Base-by-base conservation (phyloP, 2,113 vertebrate species). In the Pionites leucogaster region DNA sequence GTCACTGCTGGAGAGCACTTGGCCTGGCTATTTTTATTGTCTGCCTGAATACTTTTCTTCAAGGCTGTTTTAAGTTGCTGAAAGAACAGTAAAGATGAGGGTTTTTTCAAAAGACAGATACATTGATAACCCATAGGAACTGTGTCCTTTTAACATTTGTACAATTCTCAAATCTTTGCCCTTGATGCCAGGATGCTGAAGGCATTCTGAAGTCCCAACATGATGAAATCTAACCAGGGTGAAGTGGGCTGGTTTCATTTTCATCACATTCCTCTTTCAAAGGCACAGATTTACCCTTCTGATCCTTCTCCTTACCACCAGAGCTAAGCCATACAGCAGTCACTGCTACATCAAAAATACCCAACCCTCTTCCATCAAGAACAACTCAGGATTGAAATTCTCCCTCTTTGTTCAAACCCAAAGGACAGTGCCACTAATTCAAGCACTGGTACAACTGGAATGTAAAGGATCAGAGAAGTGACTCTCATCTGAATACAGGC, bases 1-100 rank as follows among this genome's bases (percentile, higher is more conserved):
- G 80, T 68, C 93, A 6, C 90, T 42, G 82, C 95, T 88, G 71
- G 76, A 94, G 92, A 93, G 82, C 92, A 78, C 92, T 93, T 90
- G 93, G 85, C 88, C 59, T 23, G 39, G 50, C 76, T 96, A 96
- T 97, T 97, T 97, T 94, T 96, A 86, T 86, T 95, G 93, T 93
- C 72, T 81, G 60, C 20, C 68, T 8, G 2, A 92, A 93, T 92
- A 72, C 60, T 89, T 91, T 57, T 78, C 91, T 79, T 63, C 41
- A 11, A 81, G 0, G 5, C 29, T 0, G 0, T 62, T 90, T 90
- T 47, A 47, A 78, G 86, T 19, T 78, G 86, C 64, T 90, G 83
- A 91, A 93, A 88, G 80, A 92, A 90, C 6, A 75, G 85, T 17
- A 91, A 89, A 93, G 77, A 96, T 55, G 82, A 86, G 46, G 4